These are phyloP conservation scores for Lasioglossum baleicum DNA, from an alignment of 1,140 invertebrate genomes.

Conservation along the genomic window DNA sequence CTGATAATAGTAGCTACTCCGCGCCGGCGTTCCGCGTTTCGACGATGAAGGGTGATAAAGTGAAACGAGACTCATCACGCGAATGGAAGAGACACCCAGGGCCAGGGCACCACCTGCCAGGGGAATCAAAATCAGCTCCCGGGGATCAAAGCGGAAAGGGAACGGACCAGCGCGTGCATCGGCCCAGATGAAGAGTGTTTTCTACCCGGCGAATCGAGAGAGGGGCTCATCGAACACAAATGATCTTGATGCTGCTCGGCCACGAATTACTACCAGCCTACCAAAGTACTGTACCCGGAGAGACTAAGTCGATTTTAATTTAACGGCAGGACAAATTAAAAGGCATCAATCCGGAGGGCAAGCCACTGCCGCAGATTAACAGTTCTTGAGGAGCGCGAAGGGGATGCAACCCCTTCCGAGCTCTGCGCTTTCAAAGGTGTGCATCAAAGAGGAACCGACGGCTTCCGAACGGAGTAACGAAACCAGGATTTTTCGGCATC, in stretches of 20 bases:
- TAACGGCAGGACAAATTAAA: slow-evolving; percentile 62
- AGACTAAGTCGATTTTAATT: slow-evolving; percentile 64
- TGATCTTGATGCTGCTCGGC: background rate
- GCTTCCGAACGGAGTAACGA: no score
- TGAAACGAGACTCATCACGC: slow-evolving; percentile 58
- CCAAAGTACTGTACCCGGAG: background rate
- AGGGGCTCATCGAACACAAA: slow-evolving; percentile 25
- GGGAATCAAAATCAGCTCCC: slow-evolving; percentile 51
- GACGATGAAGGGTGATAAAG: slow-evolving; percentile 54
- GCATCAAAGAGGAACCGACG: no score
- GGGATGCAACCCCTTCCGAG: slow-evolving; percentile 40
- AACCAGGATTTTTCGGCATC: no score
- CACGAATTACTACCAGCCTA: no score
- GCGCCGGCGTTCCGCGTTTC: slow-evolving; percentile 2
- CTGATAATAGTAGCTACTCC: slow-evolving; percentile 35
- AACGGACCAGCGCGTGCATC: slow-evolving; percentile 27
- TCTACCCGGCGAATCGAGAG: slow-evolving; percentile 32
- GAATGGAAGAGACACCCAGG: slow-evolving; percentile 48
- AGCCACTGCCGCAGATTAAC: slow-evolving; percentile 54
- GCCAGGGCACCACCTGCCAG: slow-evolving; percentile 38
- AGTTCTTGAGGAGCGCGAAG: slow-evolving; percentile 38
- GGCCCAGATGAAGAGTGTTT: slow-evolving; percentile 44
- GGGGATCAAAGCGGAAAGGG: slow-evolving; percentile 50
- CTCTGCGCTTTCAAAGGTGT: slow-evolving; percentile 11
- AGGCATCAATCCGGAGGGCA: slow-evolving; percentile 59